Percentiles rank a stretch among this genome's conserved stretches.
phyloP scores from a whole-genome alignment of 2,797 vertebrate species.

The Eurystomus glaucurus region DNA sequence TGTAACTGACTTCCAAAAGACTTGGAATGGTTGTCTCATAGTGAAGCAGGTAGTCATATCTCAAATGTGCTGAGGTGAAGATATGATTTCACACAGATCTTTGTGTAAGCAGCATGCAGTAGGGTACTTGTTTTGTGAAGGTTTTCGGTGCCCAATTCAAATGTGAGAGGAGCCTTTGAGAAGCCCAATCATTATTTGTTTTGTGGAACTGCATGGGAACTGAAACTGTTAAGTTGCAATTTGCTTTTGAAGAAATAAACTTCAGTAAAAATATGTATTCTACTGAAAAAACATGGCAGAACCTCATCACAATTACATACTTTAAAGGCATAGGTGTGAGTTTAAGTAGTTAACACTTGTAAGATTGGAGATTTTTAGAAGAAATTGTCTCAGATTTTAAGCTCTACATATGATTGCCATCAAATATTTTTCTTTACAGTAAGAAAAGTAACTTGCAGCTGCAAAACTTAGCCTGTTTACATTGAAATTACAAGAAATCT shows the following conservation, averaged over 20 bases:
- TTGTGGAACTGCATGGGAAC: background rate
- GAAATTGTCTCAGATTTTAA: background rate
- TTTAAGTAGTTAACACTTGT: background rate
- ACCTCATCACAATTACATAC: background rate
- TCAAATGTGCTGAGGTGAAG: background rate
- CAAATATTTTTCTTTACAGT: background rate
- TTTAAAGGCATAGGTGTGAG: background rate
- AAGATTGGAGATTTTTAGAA: background rate
- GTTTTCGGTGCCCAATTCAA: background rate
- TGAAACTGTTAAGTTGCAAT: background rate
- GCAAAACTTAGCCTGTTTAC: background rate
- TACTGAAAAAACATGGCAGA: background rate
- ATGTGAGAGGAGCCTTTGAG: background rate
- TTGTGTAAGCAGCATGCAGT: background rate
- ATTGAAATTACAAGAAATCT: background rate
- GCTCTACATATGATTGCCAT: background rate
- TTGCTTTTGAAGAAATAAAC: background rate
- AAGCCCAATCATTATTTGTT: background rate
- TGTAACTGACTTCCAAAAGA: background rate
- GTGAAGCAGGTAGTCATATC: background rate
- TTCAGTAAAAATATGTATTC: background rate
- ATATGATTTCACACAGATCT: background rate
- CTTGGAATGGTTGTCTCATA: background rate
- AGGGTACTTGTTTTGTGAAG: background rate
- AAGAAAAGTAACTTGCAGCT: slow-evolving; percentile 33